Percentiles rank a stretch among this genome's conserved stretches.
Conservation (phyloP, 2,888 invertebrate species). For the Alloplasta piceator region DNA sequence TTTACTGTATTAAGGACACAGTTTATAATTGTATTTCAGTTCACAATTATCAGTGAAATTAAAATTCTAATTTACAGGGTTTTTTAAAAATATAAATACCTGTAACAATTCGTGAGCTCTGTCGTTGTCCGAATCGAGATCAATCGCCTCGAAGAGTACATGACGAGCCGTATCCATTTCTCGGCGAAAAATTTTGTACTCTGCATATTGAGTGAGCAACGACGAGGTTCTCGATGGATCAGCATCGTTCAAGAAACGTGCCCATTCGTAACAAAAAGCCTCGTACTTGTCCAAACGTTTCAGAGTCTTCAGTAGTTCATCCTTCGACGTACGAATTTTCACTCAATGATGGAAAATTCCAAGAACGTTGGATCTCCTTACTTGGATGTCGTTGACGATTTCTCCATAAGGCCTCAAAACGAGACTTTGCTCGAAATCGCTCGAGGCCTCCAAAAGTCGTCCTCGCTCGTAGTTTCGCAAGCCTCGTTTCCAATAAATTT, state of each 20-base stretch:
- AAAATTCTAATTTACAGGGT: background rate
- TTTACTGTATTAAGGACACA: too few species aligned
- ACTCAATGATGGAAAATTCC: background rate
- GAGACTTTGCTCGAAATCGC: conserved; percentile 71
- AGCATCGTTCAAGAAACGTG: conserved; percentile 58
- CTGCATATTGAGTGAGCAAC: conserved; percentile 66
- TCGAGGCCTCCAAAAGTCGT: conserved; percentile 61
- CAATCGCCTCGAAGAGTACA: conserved; percentile 67
- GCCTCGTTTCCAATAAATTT: conserved; percentile 64
- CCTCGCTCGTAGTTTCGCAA: conserved; percentile 50
- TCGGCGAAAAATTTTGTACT: conserved; percentile 69
- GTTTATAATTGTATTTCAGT: too few species aligned
- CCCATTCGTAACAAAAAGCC: conserved; percentile 67
- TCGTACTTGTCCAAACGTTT: conserved; percentile 68
- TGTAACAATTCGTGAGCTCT: conserved; percentile 67
- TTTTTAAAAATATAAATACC: conserved; percentile 53
- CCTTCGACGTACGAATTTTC: conserved; percentile 53
- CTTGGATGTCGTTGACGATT: conserved; percentile 59
- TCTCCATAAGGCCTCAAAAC: conserved; percentile 48
- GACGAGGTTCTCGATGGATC: conserved; percentile 58
- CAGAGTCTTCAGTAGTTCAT: conserved; percentile 66
- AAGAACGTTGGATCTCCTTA: conserved; percentile 30
- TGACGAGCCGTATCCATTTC: conserved; percentile 69
- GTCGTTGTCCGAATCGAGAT: conserved; percentile 61
- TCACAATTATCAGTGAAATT: too few species aligned